These are phyloP conservation scores for Mormyrus proboscirostris DNA, from an alignment of 2,797 vertebrate genomes.

Conservation along the genomic window DNA sequence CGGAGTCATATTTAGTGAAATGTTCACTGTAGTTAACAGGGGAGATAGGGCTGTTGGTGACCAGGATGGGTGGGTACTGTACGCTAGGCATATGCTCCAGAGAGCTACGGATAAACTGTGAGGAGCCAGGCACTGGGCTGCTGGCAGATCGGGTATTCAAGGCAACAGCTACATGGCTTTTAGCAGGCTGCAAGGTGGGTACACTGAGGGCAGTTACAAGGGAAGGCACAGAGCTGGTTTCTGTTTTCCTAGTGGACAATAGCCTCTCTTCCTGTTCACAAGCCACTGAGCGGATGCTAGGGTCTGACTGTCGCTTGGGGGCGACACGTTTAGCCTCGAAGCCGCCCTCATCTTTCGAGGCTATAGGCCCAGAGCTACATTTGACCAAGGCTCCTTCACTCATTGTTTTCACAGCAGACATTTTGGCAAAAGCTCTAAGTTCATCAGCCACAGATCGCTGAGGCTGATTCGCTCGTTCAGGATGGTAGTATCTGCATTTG, in stretches of 20 bases:
- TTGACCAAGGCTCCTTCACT: constrained; percentile 90
- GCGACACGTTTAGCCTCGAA: constrained; percentile 88
- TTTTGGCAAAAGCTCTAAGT: constrained; percentile 93
- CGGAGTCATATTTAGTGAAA: constrained; percentile 89
- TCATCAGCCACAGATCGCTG: constrained; percentile 94
- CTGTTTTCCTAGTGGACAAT: constrained; percentile 77
- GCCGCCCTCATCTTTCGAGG: constrained; percentile 70
- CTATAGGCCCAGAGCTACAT: constrained; percentile 66
- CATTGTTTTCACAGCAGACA: constrained; percentile 97
- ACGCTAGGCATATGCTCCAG: constrained; percentile 91
- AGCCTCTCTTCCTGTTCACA: constrained; percentile 85
- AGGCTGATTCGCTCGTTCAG: constrained; percentile 92
- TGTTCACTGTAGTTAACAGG: constrained; percentile 85
- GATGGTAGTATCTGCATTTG: constrained; percentile 99
- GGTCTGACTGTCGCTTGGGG: constrained; percentile 94
- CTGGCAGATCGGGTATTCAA: constrained; percentile 96
- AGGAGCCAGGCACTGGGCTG: constrained; percentile 91
- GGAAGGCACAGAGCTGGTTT: constrained; percentile 91
- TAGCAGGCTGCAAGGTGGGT: constrained; percentile 85
- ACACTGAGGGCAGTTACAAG: constrained; percentile 95
- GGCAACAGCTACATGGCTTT: constrained; percentile 91
- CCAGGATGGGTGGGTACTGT: constrained; percentile 93
- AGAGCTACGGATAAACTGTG: constrained; percentile 89
- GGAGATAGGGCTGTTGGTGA: constrained; percentile 93
- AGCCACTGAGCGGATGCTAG: constrained; percentile 88